Evolutionary conservation across 2,797 vertebrate species (phyloP).

Genomic region (Cephalopachus bancanus): DNA sequence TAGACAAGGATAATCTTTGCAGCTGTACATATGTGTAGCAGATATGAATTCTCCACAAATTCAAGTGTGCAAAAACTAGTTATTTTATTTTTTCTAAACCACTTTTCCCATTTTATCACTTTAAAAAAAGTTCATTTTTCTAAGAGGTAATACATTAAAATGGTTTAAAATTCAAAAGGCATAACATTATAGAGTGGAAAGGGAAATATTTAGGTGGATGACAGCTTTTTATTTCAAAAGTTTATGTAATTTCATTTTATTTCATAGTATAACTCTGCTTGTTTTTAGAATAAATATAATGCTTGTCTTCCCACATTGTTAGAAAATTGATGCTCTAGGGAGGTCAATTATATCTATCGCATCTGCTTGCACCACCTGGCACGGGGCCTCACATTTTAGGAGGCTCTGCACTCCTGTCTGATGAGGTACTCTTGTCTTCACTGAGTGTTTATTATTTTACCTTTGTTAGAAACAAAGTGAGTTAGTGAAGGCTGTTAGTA

Average conservation of each 20-base stretch:
- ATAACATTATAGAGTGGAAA: not conserved
- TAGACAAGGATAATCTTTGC: slow-evolving; percentile 6
- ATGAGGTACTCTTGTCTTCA: accelerated
- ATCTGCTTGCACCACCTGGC: not conserved
- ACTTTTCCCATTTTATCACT: not conserved
- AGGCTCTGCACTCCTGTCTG: not conserved
- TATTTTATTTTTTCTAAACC: not conserved
- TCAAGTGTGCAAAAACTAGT: not conserved
- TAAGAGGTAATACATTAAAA: slow-evolving; percentile 7
- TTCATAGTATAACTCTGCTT: not conserved
- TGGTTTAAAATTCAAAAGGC: slow-evolving; percentile 8
- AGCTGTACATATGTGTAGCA: not conserved
- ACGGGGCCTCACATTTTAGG: not conserved
- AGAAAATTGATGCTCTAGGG: no score
- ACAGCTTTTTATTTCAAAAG: slow-evolving; percentile 37
- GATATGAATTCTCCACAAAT: not conserved
- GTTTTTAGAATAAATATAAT: not conserved
- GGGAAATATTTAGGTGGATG: not conserved
- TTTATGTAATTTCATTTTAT: not conserved
- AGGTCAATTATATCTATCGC: accelerated
- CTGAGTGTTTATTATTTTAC: not conserved
- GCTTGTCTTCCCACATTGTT: not conserved
- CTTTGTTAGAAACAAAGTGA: slow-evolving; percentile 24
- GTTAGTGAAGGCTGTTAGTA: not conserved
- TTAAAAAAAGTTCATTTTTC: slow-evolving; percentile 31